Evolutionary conservation across 2,113 vertebrate species (phyloP), one percentile per base, ranked within the genome.

Genomic region (Heptranchias perlo): DNA sequence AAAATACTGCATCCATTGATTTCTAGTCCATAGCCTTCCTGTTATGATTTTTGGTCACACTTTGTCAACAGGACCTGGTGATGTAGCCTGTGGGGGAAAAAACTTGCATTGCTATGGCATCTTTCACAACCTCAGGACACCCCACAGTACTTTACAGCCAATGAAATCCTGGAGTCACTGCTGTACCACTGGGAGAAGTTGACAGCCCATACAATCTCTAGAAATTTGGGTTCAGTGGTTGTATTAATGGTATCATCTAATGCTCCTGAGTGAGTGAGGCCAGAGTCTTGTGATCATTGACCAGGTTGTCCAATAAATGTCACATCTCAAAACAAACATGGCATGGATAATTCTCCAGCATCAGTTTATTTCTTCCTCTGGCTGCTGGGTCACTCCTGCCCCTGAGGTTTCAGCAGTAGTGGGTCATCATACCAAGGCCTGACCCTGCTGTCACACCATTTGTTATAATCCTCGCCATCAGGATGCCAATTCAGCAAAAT

Each of bases 301-400:
- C 78, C 44, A 82, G 78, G 39, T 16, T 44, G n/a, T 47, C 39
- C 39, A 82, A 21, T 47, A 93, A 44, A 93, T 62, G 35, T 16
- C 21, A 93, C 35, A 39, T 18, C n/a, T 62, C 35, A 61, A 92
- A 91, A 61, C 52, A 91, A 54, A 91, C 87, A 92, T 31, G 25
- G 82, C 21, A 87, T 28, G 39, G 25, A 28, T 6, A 93, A 39
- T 62, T 93, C 14, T 93, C 89, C 64, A 23, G 58, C 21, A 93
- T 62, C 89, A 39, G n/a, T 93, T 93, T 93, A 93, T 93, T 93
- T 64, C n/a, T 39, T 58, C 58, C 89, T 82, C 39, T 62, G n/a
- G 2, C 35, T n/a, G 61, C 35, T 18, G 58, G 5, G 54, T n/a
- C 31, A 54, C 87, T 58, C 28, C 61, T 54, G 47, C 8, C 47